These are phyloP conservation scores for Timema podura DNA, from an alignment of 2,888 invertebrate genomes.

Conservation along the genomic window DNA sequence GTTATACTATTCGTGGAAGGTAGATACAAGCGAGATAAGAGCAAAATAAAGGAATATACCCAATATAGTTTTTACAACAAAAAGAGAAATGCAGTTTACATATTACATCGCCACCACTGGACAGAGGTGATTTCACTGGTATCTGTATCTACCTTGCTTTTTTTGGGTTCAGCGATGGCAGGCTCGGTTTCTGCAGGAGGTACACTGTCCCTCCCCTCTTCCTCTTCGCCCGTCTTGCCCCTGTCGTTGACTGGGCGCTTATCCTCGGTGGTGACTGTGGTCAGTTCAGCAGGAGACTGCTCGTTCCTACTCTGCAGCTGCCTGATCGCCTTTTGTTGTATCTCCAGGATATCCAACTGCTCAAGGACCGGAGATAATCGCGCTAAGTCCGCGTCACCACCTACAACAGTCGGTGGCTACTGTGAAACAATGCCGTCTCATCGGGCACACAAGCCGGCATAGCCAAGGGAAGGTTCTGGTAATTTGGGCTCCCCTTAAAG, in stretches of 20 bases:
- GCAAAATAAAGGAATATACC: no score
- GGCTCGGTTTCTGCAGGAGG: constrained; percentile 19
- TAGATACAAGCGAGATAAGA: neutral
- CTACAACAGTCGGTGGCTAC: neutral
- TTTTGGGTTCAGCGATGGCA: constrained; percentile 35
- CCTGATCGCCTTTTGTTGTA: constrained; percentile 29
- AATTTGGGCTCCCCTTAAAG: no score
- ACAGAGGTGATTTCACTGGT: constrained; percentile 37
- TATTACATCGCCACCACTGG: neutral
- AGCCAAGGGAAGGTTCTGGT: no score
- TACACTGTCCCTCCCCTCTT: constrained; percentile 37
- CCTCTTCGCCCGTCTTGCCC: constrained; percentile 47
- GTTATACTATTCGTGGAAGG: neutral
- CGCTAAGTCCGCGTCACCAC: constrained; percentile 17
- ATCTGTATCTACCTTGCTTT: constrained; percentile 49
- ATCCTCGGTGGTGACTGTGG: constrained; percentile 46
- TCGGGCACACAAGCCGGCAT: no score
- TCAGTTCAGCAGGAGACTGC: constrained; percentile 45
- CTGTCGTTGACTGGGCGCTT: constrained; percentile 48
- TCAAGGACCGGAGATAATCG: constrained; percentile 28
- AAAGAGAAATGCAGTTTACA: no score
- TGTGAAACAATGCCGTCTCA: no score
- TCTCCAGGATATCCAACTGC: constrained; percentile 30
- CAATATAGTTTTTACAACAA: no score
- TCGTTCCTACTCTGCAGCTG: constrained; percentile 39